Conservation (phyloP, 2,888 invertebrate genomes). For the Pristionchus entomophagus region DNA sequence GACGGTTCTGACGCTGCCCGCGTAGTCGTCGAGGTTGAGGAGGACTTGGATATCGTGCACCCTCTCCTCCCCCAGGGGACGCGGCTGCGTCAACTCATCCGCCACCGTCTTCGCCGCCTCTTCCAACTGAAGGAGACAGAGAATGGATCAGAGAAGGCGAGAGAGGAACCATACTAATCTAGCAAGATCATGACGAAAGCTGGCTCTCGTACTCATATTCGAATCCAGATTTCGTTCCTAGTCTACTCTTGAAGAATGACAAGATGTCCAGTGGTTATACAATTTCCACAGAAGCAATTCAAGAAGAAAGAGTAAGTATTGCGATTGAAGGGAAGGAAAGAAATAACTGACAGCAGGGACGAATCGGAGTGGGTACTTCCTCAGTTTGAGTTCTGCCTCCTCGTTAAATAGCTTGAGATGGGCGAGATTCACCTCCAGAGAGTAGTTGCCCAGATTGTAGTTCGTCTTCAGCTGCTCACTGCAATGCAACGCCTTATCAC, state of each 20-base stretch:
- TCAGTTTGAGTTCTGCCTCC: constrained; percentile 89
- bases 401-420: constrained; percentile 92
- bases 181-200: no score
- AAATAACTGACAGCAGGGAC: constrained; percentile 83
- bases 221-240: background rate
- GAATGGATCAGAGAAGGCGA: background rate
- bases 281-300: background rate
- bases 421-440: constrained; percentile 92
- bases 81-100: constrained; percentile 94
- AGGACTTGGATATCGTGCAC: constrained; percentile 90
- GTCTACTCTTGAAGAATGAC: background rate
- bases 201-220: no score
- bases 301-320: background rate
- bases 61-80: constrained; percentile 90
- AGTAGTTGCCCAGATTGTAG: constrained; percentile 91
- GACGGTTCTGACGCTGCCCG: constrained; percentile 67
- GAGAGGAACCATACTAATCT: background rate
- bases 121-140: constrained; percentile 83
- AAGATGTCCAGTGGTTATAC: no score
- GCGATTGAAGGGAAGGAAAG: background rate
- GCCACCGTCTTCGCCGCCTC: constrained; percentile 96
- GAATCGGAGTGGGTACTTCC: constrained; percentile 93
- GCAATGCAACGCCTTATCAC: no score
- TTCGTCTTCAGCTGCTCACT: constrained; percentile 94
- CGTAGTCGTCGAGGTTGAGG: constrained; percentile 68